Evolutionary conservation across 2,888 invertebrate species (phyloP).

Genomic region (Heliconius cydno): DNA sequence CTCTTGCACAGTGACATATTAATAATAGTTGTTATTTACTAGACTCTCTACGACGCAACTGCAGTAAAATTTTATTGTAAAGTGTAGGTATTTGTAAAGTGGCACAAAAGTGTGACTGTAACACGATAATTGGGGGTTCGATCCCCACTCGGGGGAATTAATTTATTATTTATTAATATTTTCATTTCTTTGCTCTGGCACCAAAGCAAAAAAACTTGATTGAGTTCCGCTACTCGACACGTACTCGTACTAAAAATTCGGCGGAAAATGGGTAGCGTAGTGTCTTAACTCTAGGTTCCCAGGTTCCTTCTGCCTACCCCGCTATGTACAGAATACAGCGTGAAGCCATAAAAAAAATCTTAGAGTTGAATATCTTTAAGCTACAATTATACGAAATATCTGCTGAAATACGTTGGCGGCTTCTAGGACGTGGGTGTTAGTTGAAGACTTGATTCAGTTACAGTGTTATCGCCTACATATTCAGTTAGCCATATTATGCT

Average conservation of each 20-base stretch:
- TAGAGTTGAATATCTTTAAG: not conserved
- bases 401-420: not conserved
- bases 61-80: not conserved
- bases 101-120: too few relatives aligned
- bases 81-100: not conserved
- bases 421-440: not conserved
- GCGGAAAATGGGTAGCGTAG: not conserved
- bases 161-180: not conserved
- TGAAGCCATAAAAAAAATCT: not conserved
- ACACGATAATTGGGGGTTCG: not conserved
- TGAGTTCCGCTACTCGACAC: not conserved
- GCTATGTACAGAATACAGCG: too few relatives aligned
- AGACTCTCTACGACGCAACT: not conserved
- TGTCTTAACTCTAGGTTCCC: too few relatives aligned
- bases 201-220: not conserved
- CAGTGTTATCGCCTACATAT: conserved; percentile 9
- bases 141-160: not conserved
- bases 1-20: not conserved
- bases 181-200: not conserved
- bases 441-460: not conserved
- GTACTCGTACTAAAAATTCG: not conserved
- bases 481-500: conserved; percentile 9
- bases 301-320: too few relatives aligned
- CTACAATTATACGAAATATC: not conserved
- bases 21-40: conserved; percentile 8